Evolutionary conservation across 2,113 vertebrate species (phyloP).

Genomic region (Asarcornis scutulata): DNA sequence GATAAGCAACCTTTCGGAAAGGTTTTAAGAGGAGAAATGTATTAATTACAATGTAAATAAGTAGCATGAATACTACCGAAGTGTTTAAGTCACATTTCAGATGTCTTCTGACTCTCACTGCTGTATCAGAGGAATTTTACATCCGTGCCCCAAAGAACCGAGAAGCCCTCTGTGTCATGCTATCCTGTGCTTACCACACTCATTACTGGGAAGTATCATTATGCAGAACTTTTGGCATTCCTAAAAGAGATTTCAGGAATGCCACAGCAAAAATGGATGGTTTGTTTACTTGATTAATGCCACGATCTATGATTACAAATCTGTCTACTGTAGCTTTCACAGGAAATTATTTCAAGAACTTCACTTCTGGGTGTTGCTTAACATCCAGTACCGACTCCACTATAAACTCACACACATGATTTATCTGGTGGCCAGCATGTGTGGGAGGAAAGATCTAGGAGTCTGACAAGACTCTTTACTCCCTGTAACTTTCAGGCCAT

Average conservation of each 20-base stretch:
- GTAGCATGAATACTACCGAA: not conserved
- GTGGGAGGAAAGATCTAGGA: slow-evolving; percentile 64
- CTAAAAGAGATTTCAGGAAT: slow-evolving; percentile 66
- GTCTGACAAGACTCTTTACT: slow-evolving; percentile 59
- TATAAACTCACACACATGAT: slow-evolving; percentile 64
- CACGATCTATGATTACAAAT: slow-evolving; percentile 66
- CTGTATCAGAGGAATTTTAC: slow-evolving; percentile 3
- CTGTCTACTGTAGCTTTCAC: slow-evolving; percentile 71
- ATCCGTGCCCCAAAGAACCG: not conserved
- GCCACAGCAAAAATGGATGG: slow-evolving; percentile 56
- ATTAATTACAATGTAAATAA: not conserved
- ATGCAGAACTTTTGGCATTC: slow-evolving; percentile 38
- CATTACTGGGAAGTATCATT: slow-evolving; percentile 39
- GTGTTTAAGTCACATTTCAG: slow-evolving; percentile 15
- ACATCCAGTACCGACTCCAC: slow-evolving; percentile 49
- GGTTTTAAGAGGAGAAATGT: not conserved
- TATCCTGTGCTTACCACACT: not conserved
- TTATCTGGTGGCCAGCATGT: slow-evolving; percentile 67
- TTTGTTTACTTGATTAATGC: slow-evolving; percentile 73
- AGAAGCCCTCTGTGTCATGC: not conserved
- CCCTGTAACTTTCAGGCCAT: slow-evolving; percentile 46
- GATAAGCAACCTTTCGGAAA: not conserved
- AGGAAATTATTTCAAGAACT: slow-evolving; percentile 77
- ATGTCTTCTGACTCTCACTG: not conserved
- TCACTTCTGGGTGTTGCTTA: slow-evolving; percentile 74